phyloP scores from a whole-genome alignment of 2,888 invertebrate genomes.

The Morinoia aosen region DNA sequence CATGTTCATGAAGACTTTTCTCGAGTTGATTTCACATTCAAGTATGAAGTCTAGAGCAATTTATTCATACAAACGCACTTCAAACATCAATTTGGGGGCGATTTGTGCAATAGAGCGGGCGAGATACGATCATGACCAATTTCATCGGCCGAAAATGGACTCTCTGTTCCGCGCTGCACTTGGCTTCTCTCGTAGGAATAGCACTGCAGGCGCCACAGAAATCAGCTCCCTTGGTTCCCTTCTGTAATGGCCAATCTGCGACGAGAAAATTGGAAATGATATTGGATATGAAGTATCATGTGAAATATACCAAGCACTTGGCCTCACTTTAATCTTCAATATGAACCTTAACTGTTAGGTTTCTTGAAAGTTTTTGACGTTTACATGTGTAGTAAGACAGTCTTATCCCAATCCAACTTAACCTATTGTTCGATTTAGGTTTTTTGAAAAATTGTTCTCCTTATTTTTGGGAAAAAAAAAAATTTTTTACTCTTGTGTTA shows the following conservation, averaged over 20 bases:
- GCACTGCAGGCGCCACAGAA: slow-evolving; percentile 28
- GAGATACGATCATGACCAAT: slow-evolving; percentile 7
- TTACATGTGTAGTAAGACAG: background rate
- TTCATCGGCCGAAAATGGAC: slow-evolving; percentile 30
- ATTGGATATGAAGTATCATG: slow-evolving; percentile 32
- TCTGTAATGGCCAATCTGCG: slow-evolving; percentile 44
- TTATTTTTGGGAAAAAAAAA: background rate
- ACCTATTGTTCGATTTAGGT: background rate
- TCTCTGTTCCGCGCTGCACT: slow-evolving; percentile 1
- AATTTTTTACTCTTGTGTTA: background rate
- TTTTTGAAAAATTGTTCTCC: background rate
- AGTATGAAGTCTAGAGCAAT: background rate
- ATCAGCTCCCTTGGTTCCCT: slow-evolving; percentile 31
- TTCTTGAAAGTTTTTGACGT: background rate
- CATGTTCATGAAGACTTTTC: background rate
- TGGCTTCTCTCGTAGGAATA: slow-evolving; percentile 15
- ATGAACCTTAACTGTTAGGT: background rate
- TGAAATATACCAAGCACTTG: slow-evolving; percentile 39
- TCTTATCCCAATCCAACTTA: background rate
- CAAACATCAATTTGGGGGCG: slow-evolving; percentile 34
- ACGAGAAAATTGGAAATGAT: slow-evolving; percentile 36
- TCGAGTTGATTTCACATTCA: slow-evolving; percentile 13
- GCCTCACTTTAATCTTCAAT: slow-evolving; percentile 27
- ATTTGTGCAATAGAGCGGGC: slow-evolving; percentile 28
- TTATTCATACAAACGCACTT: slow-evolving; percentile 32